Conservation (phyloP, 2,113 vertebrate species). For the Connochaetes taurinus region DNA sequence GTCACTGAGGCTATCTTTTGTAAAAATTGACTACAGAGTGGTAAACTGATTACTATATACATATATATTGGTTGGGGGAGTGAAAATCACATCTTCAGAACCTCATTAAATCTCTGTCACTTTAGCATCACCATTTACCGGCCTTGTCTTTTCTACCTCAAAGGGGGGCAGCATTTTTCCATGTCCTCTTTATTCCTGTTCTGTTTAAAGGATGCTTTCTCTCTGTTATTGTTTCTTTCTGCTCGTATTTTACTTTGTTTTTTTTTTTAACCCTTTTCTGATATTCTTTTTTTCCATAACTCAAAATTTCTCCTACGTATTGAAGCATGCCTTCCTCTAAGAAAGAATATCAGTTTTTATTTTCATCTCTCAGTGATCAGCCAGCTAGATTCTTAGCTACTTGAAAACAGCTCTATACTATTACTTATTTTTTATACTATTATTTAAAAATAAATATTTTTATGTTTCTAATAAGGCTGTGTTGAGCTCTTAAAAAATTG, state of each 20-base stretch:
- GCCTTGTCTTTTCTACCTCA: slow-evolving; percentile 43
- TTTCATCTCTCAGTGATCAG: not conserved
- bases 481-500: not conserved
- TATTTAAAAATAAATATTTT: slow-evolving; percentile 5
- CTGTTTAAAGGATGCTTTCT: slow-evolving; percentile 28
- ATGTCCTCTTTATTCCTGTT: slow-evolving; percentile 32
- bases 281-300: not conserved
- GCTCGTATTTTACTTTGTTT: slow-evolving; percentile 36
- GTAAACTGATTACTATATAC: not conserved
- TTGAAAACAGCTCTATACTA: not conserved
- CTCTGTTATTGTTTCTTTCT: slow-evolving; percentile 5
- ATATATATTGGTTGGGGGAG: not conserved
- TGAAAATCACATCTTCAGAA: not conserved
- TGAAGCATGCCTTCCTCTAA: not conserved
- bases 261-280: slow-evolving; percentile 22
- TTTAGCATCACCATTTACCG: not conserved
- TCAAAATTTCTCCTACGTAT: not conserved
- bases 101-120: not conserved
- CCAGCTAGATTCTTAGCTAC: not conserved
- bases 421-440: not conserved
- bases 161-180: slow-evolving; percentile 65
- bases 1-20: not conserved
- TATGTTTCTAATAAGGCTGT: not conserved
- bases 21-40: not conserved
- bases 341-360: not conserved